Percentiles rank a stretch among this genome's conserved stretches.
phyloP scores from a whole-genome alignment of 1,140 invertebrate genomes.

The Drosophila murphyi region DNA sequence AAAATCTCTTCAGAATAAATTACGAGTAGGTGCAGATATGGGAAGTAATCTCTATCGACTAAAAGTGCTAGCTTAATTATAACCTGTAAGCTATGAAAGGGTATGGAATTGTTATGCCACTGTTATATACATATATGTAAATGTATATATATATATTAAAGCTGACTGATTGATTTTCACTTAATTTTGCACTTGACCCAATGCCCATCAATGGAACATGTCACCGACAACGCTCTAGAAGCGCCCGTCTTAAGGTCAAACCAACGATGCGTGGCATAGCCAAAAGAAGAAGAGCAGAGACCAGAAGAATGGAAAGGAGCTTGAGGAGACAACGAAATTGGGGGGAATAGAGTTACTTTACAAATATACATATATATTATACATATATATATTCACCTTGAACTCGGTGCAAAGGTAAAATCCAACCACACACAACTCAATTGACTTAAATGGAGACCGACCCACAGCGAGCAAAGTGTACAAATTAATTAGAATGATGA shows the following conservation, averaged over 20 bases:
- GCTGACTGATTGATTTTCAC: constrained; percentile 13
- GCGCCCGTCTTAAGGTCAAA: constrained; percentile 8
- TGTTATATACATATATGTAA: no score
- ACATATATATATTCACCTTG: constrained; percentile 30
- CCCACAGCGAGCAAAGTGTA: constrained; percentile 18
- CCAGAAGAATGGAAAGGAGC: neutral
- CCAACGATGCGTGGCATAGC: constrained; percentile 36
- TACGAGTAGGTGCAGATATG: no score
- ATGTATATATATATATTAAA: no score
- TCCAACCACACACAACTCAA: constrained; percentile 15
- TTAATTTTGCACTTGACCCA: constrained; percentile 40
- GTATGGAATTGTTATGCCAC: no score
- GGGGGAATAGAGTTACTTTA: neutral
- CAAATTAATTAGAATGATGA: constrained; percentile 62
- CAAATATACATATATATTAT: no score
- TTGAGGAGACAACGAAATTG: neutral
- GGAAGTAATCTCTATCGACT: no score
- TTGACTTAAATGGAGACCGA: constrained; percentile 25
- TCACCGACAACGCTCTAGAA: constrained; percentile 11
- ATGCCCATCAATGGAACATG: constrained; percentile 35
- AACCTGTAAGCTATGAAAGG: no score
- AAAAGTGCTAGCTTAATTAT: no score
- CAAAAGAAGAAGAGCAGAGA: neutral
- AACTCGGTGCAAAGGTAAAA: constrained; percentile 27
- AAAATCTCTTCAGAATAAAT: no score